Conservation (phyloP, 2,888 invertebrate genomes). For the Malthinus flaveolus region DNA sequence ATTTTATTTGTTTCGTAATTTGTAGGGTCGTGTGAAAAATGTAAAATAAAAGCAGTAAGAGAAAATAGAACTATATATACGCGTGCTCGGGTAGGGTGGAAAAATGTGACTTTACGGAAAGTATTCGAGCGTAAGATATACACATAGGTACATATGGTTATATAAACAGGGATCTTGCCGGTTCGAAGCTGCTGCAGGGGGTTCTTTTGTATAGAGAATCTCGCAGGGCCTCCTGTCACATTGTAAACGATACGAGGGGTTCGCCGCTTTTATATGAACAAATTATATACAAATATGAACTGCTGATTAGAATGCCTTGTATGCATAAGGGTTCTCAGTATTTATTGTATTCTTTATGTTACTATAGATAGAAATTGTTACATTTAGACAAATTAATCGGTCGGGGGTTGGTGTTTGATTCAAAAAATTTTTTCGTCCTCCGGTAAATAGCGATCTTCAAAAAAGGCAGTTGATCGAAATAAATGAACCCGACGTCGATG, state of each 20-base stretch:
- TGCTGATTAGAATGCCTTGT: constrained; percentile 51
- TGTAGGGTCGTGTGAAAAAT: neutral
- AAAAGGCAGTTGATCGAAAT: constrained; percentile 1
- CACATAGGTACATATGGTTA: constrained; percentile 43
- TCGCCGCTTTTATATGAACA: constrained; percentile 54
- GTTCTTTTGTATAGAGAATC: constrained; percentile 35
- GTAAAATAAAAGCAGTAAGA: constrained; percentile 12
- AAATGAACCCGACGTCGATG: neutral
- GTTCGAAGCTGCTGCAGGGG: constrained; percentile 36
- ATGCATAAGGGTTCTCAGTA: constrained; percentile 29
- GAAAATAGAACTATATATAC: constrained; percentile 39
- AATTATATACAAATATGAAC: constrained; percentile 58
- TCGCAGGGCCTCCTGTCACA: constrained; percentile 49
- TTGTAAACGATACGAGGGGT: constrained; percentile 51
- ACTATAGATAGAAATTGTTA: constrained; percentile 11
- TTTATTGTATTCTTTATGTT: constrained; percentile 24
- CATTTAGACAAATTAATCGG: constrained; percentile 9
- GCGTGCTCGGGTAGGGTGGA: constrained; percentile 36
- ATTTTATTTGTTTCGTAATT: too few relatives aligned
- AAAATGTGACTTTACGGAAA: constrained; percentile 51
- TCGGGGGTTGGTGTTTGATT: neutral
- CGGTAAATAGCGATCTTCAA: too few relatives aligned
- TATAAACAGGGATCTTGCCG: constrained; percentile 44
- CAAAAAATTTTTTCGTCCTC: too few relatives aligned
- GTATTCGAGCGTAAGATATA: constrained; percentile 53